Conservation (phyloP, 2,797 vertebrate genomes). For the Smutsia gigantea region DNA sequence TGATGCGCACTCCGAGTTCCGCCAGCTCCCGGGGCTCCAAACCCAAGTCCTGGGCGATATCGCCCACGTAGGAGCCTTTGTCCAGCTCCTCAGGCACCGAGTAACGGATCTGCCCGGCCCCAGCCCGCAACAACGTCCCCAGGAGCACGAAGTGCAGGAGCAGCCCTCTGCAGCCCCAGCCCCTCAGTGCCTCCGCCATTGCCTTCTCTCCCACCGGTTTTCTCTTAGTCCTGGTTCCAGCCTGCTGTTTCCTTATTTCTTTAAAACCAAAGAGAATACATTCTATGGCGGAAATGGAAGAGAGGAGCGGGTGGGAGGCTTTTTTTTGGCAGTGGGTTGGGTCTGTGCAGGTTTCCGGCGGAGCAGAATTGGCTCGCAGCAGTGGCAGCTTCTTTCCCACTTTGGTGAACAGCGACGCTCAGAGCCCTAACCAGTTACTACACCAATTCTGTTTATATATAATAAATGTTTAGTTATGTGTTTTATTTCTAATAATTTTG, state of each 20-base stretch:
- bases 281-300: not conserved
- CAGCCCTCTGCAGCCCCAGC: conserved; percentile 44
- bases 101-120: conserved; percentile 82
- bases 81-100: conserved; percentile 84
- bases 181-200: conserved; percentile 51
- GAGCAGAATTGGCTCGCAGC: not conserved
- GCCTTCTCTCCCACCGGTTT: conserved; percentile 18
- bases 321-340: not conserved
- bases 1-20: conserved; percentile 61
- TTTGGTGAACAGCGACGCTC: conserved; percentile 83
- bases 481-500: conserved; percentile 56
- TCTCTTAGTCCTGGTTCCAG: not conserved
- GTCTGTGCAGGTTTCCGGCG: not conserved
- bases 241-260: conserved; percentile 30
- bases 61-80: conserved; percentile 80
- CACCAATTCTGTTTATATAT: conserved; percentile 67
- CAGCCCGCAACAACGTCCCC: conserved; percentile 63
- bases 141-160: conserved; percentile 71
- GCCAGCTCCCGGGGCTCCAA: conserved; percentile 62
- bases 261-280: not conserved
- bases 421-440: conserved; percentile 81
- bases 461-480: conserved; percentile 6
- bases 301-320: too few relatives aligned
- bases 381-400: conserved; percentile 52
- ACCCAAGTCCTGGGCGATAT: conserved; percentile 78